Evolutionary conservation across 2,797 vertebrate species (phyloP), one percentile per base, ranked within the genome.

Genomic region (Sebastes goodei): DNA sequence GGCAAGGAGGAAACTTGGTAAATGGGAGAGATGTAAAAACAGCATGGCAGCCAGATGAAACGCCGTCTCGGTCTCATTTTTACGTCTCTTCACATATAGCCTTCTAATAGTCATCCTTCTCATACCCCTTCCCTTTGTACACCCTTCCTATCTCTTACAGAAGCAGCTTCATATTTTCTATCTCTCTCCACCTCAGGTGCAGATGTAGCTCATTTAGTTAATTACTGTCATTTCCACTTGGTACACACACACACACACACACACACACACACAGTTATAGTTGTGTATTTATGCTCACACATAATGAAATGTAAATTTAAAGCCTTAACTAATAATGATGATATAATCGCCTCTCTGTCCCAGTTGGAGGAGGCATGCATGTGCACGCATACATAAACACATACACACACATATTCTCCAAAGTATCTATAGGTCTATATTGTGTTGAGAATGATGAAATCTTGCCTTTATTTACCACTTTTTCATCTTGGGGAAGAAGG

Each of bases 151-250:
- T 35, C 59, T 65, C 33, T 46, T 7, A 20, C 17, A 80, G 29
- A 72, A 29, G 23, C 65, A 46, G 74, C 65, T 56, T 74, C 20
- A 52, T 12, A 20, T 66, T 49, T 46, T 49, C 46, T 49, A 9
- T 67, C 6, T 57, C 42, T 59, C 64, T 10, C 38, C 57, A 66
- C 82, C 84, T 77, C 88, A 89, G 89, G 91, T 92, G 85, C 90
- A 91, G 83, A 92, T 90, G 85, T 74, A 90, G 86, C 87, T 92
- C 77, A 56, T 91, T 93, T 92, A 90, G 88, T 88, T 94, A 88
- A 93, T 92, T 88, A 91, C 83, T 85, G 86, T 93, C 89, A 94
- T 90, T 92, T 93, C 89, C 71, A 83, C 89, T 86, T 92, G 86
- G 91, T 90, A 89, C 91, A 80, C 65, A 27, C 25, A 1, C 25